Conservation (phyloP, 2,797 vertebrate genomes). For the Xerus rutilus region DNA sequence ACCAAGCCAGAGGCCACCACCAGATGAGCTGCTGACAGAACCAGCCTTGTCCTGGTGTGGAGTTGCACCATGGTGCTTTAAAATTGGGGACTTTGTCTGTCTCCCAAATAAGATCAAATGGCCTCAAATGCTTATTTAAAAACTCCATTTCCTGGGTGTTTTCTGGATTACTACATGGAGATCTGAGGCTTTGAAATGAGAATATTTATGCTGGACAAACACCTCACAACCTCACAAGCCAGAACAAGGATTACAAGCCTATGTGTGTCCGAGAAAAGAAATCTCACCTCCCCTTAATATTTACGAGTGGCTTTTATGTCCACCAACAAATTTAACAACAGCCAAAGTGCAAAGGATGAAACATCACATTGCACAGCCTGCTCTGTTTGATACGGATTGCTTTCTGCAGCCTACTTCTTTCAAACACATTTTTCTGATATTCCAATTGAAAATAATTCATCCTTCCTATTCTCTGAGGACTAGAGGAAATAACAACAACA, state of each 20-base stretch:
- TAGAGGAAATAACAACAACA: neutral
- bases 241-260: neutral
- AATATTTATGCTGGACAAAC: neutral
- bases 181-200: slow-evolving; percentile 30
- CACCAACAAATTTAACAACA: slow-evolving; percentile 48
- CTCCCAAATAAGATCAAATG: neutral
- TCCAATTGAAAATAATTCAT: slow-evolving; percentile 34
- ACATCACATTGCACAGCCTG: neutral
- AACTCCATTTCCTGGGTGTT: neutral
- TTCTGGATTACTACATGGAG: neutral
- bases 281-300: neutral
- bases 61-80: neutral
- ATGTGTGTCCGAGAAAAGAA: slow-evolving; percentile 25
- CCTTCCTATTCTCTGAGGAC: neutral
- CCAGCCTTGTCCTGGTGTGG: neutral
- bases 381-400: neutral
- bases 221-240: slow-evolving; percentile 28
- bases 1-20: slow-evolving; percentile 27
- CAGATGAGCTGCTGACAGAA: neutral
- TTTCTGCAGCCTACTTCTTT: neutral
- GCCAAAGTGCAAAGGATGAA: slow-evolving; percentile 42
- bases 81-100: neutral
- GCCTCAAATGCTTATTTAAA: neutral
- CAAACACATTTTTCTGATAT: slow-evolving; percentile 20
- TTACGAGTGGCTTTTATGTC: slow-evolving; percentile 24